These are phyloP conservation scores for Trachurus trachurus DNA, from an alignment of 2,797 vertebrate species.

Conservation along the genomic window DNA sequence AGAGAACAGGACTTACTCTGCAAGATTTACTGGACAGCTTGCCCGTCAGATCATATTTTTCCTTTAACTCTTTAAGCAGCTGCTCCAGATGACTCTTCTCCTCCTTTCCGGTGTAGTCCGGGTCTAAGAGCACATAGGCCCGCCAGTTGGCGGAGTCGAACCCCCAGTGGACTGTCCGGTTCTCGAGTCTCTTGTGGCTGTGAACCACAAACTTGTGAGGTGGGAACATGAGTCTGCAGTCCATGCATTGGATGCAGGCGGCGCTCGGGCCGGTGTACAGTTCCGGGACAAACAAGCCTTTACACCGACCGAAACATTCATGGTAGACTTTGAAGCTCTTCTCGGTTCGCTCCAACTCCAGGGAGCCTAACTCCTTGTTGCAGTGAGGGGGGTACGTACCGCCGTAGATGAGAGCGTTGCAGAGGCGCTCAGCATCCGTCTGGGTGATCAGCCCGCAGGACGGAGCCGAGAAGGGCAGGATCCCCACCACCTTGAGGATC, in stretches of 20 bases:
- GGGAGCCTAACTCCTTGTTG: slow-evolving; percentile 86
- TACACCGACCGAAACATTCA: slow-evolving; percentile 96
- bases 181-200: slow-evolving; percentile 95
- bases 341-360: slow-evolving; percentile 91
- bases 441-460: slow-evolving; percentile 97
- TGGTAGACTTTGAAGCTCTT: slow-evolving; percentile 97
- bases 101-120: slow-evolving; percentile 92
- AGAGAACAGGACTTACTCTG: slow-evolving; percentile 80
- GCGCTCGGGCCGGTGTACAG: slow-evolving; percentile 92
- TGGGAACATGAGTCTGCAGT: slow-evolving; percentile 96
- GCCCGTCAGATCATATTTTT: slow-evolving; percentile 89
- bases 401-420: slow-evolving; percentile 95
- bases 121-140: slow-evolving; percentile 95
- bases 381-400: slow-evolving; percentile 85
- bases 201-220: slow-evolving; percentile 98
- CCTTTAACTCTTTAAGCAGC: slow-evolving; percentile 94
- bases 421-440: slow-evolving; percentile 97
- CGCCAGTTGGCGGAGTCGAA: slow-evolving; percentile 98
- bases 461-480: slow-evolving; percentile 96
- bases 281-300: slow-evolving; percentile 94
- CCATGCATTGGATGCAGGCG: slow-evolving; percentile 95
- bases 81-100: slow-evolving; percentile 91
- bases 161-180: slow-evolving; percentile 98
- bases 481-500: slow-evolving; percentile 96
- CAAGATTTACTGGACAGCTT: slow-evolving; percentile 83